These are phyloP conservation scores for Ochropleura leucogaster DNA, from an alignment of 2,888 invertebrate genomes.

Conservation along the genomic window DNA sequence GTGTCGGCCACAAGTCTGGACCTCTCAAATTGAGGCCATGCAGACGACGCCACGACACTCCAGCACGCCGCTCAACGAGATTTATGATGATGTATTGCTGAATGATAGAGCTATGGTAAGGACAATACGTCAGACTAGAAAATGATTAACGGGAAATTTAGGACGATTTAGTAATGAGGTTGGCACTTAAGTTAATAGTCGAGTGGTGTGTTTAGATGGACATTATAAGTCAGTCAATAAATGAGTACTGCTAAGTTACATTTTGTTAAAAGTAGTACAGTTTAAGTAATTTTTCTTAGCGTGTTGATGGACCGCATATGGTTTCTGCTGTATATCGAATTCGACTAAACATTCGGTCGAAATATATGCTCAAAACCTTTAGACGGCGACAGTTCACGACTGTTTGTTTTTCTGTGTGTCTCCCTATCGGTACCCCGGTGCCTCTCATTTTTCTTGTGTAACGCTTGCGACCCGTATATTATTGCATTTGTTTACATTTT, in stretches of 20 bases:
- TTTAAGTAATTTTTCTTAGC: too few species aligned
- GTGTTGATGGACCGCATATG: too few species aligned
- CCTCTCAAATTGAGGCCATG: constrained; percentile 75
- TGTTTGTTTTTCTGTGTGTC: too few species aligned
- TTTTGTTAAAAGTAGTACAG: background rate
- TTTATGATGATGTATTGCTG: constrained; percentile 84
- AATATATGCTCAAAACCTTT: too few species aligned
- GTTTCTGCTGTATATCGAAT: too few species aligned
- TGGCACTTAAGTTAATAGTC: background rate
- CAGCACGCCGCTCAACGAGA: constrained; percentile 78
- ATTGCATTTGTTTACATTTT: too few species aligned
- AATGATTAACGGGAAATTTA: constrained; percentile 71
- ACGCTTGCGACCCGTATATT: too few species aligned
- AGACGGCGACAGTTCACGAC: too few species aligned
- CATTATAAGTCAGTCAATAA: background rate
- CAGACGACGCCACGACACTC: constrained; percentile 68
- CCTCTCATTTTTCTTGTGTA: too few species aligned
- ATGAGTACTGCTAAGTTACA: background rate
- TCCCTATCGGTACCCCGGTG: too few species aligned
- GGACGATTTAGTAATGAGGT: constrained; percentile 38
- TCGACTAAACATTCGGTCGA: too few species aligned
- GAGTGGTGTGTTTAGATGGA: background rate
- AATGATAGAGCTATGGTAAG: constrained; percentile 73
- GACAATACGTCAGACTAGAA: constrained; percentile 66
- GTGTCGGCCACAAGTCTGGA: constrained; percentile 66